Evolutionary conservation across 2,797 vertebrate genomes (phyloP).

Genomic region (Falco naumanni): DNA sequence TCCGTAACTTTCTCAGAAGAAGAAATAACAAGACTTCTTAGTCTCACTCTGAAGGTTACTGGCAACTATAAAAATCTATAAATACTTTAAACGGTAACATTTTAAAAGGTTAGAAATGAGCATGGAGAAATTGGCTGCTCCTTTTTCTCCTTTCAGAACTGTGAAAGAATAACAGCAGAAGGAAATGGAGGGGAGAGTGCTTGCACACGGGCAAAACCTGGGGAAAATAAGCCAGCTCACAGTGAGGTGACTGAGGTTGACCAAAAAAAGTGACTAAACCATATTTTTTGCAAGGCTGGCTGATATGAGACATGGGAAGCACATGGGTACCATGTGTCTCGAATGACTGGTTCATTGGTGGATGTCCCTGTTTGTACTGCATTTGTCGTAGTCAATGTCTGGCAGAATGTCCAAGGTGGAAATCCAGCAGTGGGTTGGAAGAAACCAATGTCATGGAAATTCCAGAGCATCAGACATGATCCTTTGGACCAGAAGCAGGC

Average conservation of each 20-base stretch:
- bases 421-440: background rate
- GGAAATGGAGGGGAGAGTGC: background rate
- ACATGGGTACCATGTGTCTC: background rate
- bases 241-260: background rate
- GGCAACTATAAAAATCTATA: constrained; percentile 14
- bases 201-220: background rate
- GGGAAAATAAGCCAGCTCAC: background rate
- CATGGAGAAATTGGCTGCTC: constrained; percentile 21
- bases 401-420: background rate
- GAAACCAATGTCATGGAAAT: background rate
- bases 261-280: background rate
- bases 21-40: constrained; percentile 33
- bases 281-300: background rate
- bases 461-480: background rate
- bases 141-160: constrained; percentile 8
- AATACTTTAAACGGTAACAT: background rate
- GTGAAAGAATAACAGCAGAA: background rate
- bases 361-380: background rate
- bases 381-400: background rate
- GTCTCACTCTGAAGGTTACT: constrained; percentile 37
- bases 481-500: background rate
- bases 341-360: background rate
- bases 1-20: background rate
- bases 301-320: background rate
- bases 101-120: constrained; percentile 52